Conservation (phyloP, 2,888 invertebrate genomes). For the Urechis unicinctus region DNA sequence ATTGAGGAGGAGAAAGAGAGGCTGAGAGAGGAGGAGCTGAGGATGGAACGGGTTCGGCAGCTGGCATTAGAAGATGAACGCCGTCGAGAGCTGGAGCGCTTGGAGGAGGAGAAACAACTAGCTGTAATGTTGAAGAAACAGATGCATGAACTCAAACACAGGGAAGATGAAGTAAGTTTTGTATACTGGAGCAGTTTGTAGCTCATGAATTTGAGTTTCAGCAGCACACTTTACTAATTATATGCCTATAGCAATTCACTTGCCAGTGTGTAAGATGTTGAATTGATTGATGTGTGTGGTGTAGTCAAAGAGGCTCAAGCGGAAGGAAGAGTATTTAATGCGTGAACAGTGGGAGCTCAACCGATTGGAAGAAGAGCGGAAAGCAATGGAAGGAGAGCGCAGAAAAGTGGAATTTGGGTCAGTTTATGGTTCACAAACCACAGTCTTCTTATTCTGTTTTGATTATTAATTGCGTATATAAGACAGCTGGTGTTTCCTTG, state of each 20-base stretch:
- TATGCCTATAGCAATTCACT: too few species aligned
- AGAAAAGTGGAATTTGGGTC: conserved; percentile 44
- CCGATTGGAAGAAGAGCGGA: conserved; percentile 33
- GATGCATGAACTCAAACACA: conserved; percentile 40
- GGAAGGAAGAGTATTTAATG: conserved; percentile 1
- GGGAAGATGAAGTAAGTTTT: conserved; percentile 43
- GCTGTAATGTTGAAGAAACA: conserved; percentile 34
- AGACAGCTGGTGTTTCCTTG: too few species aligned
- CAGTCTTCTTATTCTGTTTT: too few species aligned
- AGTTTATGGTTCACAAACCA: too few species aligned
- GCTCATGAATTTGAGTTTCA: not conserved
- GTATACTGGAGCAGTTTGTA: not conserved
- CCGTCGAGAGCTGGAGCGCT: conserved; percentile 26
- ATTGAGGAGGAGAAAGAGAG: conserved; percentile 1
- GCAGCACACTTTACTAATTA: too few species aligned
- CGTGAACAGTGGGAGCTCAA: conserved; percentile 41
- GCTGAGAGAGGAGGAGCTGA: not conserved
- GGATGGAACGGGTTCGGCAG: too few species aligned
- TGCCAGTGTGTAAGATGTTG: too few species aligned
- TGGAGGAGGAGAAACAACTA: conserved; percentile 30
- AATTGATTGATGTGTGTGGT: too few species aligned
- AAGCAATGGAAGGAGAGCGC: conserved; percentile 31
- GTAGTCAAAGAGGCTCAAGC: conserved; percentile 2
- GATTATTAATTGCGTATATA: too few species aligned
- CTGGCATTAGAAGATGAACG: too few species aligned